Conservation (phyloP, 2,113 vertebrate genomes). For the Gambusia affinis region DNA sequence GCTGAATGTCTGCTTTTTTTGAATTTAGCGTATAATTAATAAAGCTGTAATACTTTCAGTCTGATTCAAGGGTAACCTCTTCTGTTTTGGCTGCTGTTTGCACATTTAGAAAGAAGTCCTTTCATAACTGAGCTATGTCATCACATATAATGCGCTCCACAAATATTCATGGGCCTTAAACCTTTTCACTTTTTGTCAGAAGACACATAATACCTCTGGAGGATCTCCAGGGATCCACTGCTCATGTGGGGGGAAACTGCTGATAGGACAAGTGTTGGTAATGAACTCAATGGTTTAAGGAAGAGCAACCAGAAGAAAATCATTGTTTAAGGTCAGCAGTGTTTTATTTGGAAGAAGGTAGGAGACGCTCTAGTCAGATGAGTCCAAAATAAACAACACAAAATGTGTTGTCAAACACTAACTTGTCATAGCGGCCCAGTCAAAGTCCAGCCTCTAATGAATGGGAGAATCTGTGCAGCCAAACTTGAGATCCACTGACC, state of each 20-base stretch:
- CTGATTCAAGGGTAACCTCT: constrained; percentile 37
- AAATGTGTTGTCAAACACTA: neutral
- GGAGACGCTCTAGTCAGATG: neutral
- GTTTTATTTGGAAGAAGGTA: too few relatives aligned
- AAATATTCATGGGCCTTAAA: neutral
- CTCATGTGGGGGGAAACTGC: neutral
- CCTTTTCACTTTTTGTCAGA: neutral
- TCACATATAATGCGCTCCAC: neutral
- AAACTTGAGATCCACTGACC: too few relatives aligned
- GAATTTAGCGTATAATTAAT: constrained; percentile 79
- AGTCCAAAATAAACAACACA: neutral
- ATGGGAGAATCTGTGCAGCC: too few relatives aligned
- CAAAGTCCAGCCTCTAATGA: too few relatives aligned
- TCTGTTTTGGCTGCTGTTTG: constrained; percentile 33
- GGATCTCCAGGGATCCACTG: neutral
- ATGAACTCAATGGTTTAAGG: neutral
- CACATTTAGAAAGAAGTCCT: neutral
- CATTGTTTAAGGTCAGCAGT: neutral
- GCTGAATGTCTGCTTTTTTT: constrained; percentile 83
- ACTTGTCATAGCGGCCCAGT: too few relatives aligned
- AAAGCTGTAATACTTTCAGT: constrained; percentile 76
- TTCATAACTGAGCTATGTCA: neutral
- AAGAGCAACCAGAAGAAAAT: too few relatives aligned
- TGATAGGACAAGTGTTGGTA: neutral
- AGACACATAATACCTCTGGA: neutral